A percentile compares a stretch with the other conserved stretches of the same genome.
These are phyloP conservation scores for Lepilemur septentrionalis DNA, from an alignment of 2,797 vertebrate genomes.

Conservation along the genomic window DNA sequence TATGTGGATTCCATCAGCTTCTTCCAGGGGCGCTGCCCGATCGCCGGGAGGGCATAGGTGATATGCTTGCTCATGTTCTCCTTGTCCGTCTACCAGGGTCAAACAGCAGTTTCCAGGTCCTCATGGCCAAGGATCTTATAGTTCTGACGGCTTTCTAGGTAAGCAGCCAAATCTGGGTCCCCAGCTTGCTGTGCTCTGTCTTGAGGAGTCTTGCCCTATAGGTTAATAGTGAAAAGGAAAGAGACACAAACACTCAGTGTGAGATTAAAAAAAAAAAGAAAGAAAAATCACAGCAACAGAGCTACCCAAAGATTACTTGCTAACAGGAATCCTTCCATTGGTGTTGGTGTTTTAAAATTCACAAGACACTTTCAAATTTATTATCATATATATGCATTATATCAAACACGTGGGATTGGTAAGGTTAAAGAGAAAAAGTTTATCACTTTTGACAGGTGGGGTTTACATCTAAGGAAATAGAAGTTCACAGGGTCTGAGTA, in stretches of 20 bases:
- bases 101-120: constrained; percentile 98
- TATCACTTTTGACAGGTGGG: not conserved
- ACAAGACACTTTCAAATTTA: not conserved
- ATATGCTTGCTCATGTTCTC: constrained; percentile 63
- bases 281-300: not conserved
- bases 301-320: not conserved
- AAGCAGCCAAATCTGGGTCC: constrained; percentile 91
- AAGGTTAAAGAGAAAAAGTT: not conserved
- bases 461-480: not conserved
- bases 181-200: constrained; percentile 93
- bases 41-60: constrained; percentile 66
- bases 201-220: constrained; percentile 93
- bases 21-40: constrained; percentile 71
- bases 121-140: constrained; percentile 87
- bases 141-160: constrained; percentile 89
- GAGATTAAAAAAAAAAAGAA: not conserved
- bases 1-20: constrained; percentile 80
- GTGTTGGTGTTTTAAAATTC: not conserved
- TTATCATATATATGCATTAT: not conserved
- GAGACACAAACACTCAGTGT: constrained; percentile 48
- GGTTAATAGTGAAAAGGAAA: constrained; percentile 73
- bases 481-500: not conserved
- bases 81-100: constrained; percentile 78
- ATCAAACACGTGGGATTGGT: not conserved
- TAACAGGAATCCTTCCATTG: not conserved